A percentile compares a stretch with the other conserved stretches of the same genome.
Conservation (phyloP, 2,113 vertebrate species). For the Psilopogon haemacephalus region DNA sequence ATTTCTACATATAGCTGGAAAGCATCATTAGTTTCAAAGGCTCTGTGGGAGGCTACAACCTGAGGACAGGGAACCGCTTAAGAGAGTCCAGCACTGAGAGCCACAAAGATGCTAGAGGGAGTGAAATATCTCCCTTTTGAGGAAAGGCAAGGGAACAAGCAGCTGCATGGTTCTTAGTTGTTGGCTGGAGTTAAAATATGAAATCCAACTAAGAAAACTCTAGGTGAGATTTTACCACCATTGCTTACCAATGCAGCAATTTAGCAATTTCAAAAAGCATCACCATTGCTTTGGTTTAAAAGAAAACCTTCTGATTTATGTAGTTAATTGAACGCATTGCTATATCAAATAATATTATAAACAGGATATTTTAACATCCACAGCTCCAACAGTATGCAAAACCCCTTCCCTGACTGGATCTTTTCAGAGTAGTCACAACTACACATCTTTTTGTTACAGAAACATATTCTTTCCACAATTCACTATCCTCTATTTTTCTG, state of each 20-base stretch:
- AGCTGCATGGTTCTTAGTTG: too few species aligned
- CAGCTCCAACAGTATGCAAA: neutral
- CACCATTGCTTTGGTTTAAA: neutral
- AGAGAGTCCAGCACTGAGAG: too few species aligned
- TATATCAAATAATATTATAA: neutral
- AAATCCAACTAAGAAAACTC: neutral
- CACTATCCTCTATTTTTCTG: neutral
- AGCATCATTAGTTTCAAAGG: neutral
- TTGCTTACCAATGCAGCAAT: neutral
- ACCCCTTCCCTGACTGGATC: too few species aligned
- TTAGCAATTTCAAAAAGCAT: neutral
- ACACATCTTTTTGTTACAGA: neutral
- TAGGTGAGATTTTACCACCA: neutral
- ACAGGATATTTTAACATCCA: neutral
- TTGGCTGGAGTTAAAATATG: too few species aligned
- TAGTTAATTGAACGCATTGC: neutral
- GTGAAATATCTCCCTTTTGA: too few species aligned
- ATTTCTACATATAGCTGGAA: neutral
- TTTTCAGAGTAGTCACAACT: neutral
- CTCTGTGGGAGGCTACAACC: neutral
- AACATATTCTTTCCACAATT: neutral
- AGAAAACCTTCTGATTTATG: accelerated
- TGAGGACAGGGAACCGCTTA: neutral
- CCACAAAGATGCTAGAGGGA: too few species aligned
- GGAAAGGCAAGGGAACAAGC: too few species aligned